Evolutionary conservation across 2,888 invertebrate genomes (phyloP).

Genomic region (Metallyticus violacea): DNA sequence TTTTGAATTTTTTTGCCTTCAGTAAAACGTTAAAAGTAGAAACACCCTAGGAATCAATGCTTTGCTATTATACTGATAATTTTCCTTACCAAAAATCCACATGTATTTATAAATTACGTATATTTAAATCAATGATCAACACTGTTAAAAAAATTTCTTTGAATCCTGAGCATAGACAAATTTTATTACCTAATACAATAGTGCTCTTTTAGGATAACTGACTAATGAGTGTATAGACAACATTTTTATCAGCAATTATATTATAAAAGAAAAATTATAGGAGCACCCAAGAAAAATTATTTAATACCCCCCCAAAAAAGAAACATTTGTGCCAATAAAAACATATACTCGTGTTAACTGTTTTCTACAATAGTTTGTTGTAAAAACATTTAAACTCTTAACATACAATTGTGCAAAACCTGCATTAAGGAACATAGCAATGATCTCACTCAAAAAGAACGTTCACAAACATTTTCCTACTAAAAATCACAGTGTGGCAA

Average conservation of each 20-base stretch:
- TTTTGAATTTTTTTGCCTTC: too few species aligned
- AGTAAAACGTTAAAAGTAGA: too few species aligned
- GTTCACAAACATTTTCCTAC: not conserved
- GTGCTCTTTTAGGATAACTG: too few species aligned
- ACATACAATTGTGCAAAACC: not conserved
- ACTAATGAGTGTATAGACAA: too few species aligned
- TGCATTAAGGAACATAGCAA: not conserved
- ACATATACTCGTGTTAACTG: not conserved
- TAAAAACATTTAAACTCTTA: not conserved
- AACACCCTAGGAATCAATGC: too few species aligned
- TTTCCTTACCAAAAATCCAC: too few species aligned
- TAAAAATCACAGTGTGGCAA: not conserved
- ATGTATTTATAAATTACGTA: too few species aligned
- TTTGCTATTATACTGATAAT: too few species aligned
- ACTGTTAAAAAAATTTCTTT: not conserved
- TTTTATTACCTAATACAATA: too few species aligned
- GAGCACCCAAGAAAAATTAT: not conserved
- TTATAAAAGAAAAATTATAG: not conserved
- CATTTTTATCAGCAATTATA: not conserved
- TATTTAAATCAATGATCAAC: not conserved
- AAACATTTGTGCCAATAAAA: not conserved
- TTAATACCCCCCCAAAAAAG: not conserved
- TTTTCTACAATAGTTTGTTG: too few species aligned
- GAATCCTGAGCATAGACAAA: not conserved
- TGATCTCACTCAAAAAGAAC: not conserved